Evolutionary conservation across 2,888 invertebrate species (phyloP), one percentile per base, ranked within the genome.

Genomic region (Sphaeridia pumilis): DNA sequence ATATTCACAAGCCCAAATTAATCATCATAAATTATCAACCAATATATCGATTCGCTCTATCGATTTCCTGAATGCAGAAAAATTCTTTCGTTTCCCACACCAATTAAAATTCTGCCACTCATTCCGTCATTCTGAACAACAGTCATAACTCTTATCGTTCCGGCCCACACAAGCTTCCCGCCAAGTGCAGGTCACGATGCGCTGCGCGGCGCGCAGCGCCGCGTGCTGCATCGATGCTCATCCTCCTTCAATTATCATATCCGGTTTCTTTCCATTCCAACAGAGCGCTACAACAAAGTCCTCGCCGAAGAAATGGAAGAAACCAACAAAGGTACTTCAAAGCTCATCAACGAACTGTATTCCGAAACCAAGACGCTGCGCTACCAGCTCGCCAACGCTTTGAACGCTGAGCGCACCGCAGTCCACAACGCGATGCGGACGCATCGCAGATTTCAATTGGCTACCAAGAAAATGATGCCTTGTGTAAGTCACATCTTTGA

Each of bases 371-470:
- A 53, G n/a, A 55, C 58, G 5, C 56, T 64, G 7, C 59, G 64
- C 3, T 49, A 53, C 4, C 45, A 55, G 17, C 46, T 65, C 1
- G 54, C 57, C 24, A 60, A 63, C n/a, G 64, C 64, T 1, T 34
- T 65, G 0, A 41, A 60, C 36, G 54, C 60, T 3, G 64, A 63
- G 46, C 58, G 56, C 49, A n/a, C 43, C 12, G 63, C 64, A 3
- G 64, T 65, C 7, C 61, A 60, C 44, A 63, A 60, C 52, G 64
- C 64, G 2, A 52, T 63, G 2, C 51, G 63, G 53, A 60, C 58
- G 2, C 63, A 63, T 48, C 49, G 63, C 2, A 54, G 58, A 35
- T 63, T 63, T 44, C 64, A 64, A 41, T 50, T 64, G n/a, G 63
- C 64, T 3, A 57, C 61, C 57, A 53, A 51, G 4, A 55, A 53